A percentile compares a stretch with the other conserved stretches of the same genome.
phyloP scores from a whole-genome alignment of 2,797 vertebrate genomes.

The Garrulus glandarius region DNA sequence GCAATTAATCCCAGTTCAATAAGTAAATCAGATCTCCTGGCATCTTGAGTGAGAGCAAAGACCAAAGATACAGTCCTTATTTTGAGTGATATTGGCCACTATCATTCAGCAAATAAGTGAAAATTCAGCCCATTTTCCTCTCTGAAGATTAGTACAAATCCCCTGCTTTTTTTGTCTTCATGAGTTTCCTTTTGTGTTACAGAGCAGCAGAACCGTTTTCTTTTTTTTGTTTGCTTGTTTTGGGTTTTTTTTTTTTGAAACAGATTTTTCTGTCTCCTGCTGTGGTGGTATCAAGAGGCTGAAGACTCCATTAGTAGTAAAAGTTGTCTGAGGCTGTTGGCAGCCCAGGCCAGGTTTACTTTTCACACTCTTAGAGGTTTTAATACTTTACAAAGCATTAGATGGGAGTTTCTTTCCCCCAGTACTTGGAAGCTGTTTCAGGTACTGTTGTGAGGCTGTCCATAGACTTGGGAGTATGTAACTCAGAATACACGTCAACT shows the following conservation, averaged over 20 bases:
- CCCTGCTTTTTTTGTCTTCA: background rate
- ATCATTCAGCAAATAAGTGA: background rate
- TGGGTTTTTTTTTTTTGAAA: rapidly evolving
- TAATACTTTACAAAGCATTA: background rate
- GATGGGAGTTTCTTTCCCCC: background rate
- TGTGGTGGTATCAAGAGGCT: background rate
- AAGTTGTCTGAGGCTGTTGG: background rate
- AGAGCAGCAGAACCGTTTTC: background rate
- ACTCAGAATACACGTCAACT: background rate
- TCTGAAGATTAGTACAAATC: background rate
- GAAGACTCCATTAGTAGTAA: background rate
- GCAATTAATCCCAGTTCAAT: background rate
- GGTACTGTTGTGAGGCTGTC: background rate
- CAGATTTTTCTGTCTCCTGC: background rate
- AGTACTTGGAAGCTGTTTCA: background rate
- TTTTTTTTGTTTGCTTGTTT: background rate
- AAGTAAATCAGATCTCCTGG: background rate
- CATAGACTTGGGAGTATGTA: background rate
- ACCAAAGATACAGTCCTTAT: background rate
- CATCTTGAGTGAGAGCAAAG: background rate
- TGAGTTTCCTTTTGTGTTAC: background rate
- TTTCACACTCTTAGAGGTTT: background rate
- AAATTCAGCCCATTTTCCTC: background rate
- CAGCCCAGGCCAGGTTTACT: background rate
- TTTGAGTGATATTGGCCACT: background rate